Evolutionary conservation across 2,888 invertebrate genomes (phyloP), one percentile per base, ranked within the genome.

Genomic region (Troides aeacus): DNA sequence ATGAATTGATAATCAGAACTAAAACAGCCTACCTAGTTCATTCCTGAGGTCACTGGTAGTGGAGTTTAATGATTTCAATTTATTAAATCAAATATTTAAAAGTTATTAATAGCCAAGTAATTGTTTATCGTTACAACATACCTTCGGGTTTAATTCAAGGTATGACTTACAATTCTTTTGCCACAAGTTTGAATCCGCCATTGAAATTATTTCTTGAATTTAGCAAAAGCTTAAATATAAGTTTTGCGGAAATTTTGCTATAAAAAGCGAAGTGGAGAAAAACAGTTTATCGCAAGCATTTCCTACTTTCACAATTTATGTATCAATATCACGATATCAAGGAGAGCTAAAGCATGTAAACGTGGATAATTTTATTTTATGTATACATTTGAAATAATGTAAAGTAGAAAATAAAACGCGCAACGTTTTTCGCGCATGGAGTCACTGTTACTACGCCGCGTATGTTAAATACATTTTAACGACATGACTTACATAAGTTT

Each of bases 401-500:
- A 18, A 62, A 62, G 24, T 62, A 42, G 15, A 46, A 46, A 12
- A 46, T 46, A 46, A 46, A 46, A 4, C 46, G 12, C 15, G 46
- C 15, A 3, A 30, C 15, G 46, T 8, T 46, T 46, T 62, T 50
- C 17, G 62, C 24, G 21, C 46, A 39, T 62, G 50, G 46, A 57
- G 21, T 59, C 24, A 36, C 39, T 30, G 21, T 62, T 67, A 24
- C n/a, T 30, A 61, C 15, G 12, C 30, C n/a, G 21, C 24, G 17
- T 46, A 17, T 24, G 21, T 30, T 61, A 57, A 69, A 10, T 61
- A 69, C 56, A 57, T 65, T 69, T 69, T 69, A 69, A 69, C 57
- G 64, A 69, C 53, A 30, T 39, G 18, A 50, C 21, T 23, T 61
- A n/a, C 21, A 30, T 56, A 21, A 50, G 12, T 36, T 30, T 60